Evolutionary conservation across 2,888 invertebrate genomes (phyloP), one percentile per base, ranked within the genome.

Genomic region (Antheraea yamamai): DNA sequence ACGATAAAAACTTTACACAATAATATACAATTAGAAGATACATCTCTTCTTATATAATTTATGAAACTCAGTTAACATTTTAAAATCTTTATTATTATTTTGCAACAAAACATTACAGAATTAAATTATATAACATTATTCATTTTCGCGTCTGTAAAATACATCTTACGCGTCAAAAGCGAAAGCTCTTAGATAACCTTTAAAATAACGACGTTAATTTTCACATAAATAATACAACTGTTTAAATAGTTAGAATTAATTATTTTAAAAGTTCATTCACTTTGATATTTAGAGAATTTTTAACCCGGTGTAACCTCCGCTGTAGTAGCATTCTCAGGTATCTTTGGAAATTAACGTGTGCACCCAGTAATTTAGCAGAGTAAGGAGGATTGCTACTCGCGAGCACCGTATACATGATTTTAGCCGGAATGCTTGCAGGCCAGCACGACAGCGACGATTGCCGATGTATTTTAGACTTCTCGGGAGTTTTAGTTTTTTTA

Each of bases 141-240:
- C 26, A 30, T 66, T 30, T 66, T 66, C 64, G 64, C 16, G 30
- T 66, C 30, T 66, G 30, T 66, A 61, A 61, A 61, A 61, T 61
- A 30, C 64, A 30, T 66, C 30, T 66, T 30, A 30, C 30, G 64
- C 64, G 12, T 66, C 64, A 30, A 66, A 66, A 66, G 64, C 64
- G 64, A 66, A 66, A 66, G 64, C 64, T 66, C 26, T 66, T 66
- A 66, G 26, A 66, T 66, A 66, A 66, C 26, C 26, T 30, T 30
- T 30, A 12, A 61, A 66, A 66, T 30, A 66, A 30, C 26, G 14
- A 30, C 26, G 16, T 66, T 66, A 16, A 30, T 66, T 66, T 26
- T 66, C 30, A 66, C 64, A 66, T 30, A 66, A 66, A 66, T 30
- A 66, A 66, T 66, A 30, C 20, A 18, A 30, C 26, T 30, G 64